Percentiles rank a stretch among this genome's conserved stretches.
Evolutionary conservation across 2,113 vertebrate species (phyloP).

Genomic region (Leuciscus idus): DNA sequence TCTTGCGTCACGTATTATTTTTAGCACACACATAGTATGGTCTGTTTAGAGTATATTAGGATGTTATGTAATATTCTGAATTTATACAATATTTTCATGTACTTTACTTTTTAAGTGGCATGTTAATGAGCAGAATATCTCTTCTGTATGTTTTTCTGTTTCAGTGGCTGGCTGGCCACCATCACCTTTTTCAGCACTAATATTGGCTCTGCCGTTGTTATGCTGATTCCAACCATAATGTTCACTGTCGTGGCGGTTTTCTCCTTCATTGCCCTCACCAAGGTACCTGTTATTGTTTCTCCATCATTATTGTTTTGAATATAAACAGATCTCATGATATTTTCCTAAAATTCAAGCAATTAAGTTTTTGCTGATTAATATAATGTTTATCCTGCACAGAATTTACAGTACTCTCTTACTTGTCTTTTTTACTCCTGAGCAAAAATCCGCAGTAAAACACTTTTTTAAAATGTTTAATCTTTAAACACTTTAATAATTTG

Average conservation of each 20-base stretch:
- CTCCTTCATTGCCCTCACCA: constrained; percentile 93
- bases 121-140: constrained; percentile 3
- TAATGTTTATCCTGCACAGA: not conserved
- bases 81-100: not conserved
- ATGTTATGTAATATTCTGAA: not conserved
- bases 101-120: not conserved
- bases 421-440: not conserved
- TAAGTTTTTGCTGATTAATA: not conserved
- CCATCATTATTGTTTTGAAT: not conserved
- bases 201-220: constrained; percentile 91
- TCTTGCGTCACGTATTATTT: not conserved
- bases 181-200: constrained; percentile 96
- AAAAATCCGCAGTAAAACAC: not conserved
- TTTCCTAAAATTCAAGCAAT: not conserved
- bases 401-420: not conserved
- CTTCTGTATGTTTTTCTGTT: constrained; percentile 34
- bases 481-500: not conserved
- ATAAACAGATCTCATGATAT: not conserved
- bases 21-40: not conserved
- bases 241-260: constrained; percentile 93
- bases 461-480: not conserved
- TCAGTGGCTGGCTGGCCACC: constrained; percentile 95
- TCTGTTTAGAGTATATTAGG: not conserved
- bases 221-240: constrained; percentile 96
- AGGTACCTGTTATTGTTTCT: constrained; percentile 76